Percentiles rank a stretch among this genome's conserved stretches.
These are phyloP conservation scores for Simalia tracyae DNA, from an alignment of 2,797 vertebrate species.

Conservation along the genomic window DNA sequence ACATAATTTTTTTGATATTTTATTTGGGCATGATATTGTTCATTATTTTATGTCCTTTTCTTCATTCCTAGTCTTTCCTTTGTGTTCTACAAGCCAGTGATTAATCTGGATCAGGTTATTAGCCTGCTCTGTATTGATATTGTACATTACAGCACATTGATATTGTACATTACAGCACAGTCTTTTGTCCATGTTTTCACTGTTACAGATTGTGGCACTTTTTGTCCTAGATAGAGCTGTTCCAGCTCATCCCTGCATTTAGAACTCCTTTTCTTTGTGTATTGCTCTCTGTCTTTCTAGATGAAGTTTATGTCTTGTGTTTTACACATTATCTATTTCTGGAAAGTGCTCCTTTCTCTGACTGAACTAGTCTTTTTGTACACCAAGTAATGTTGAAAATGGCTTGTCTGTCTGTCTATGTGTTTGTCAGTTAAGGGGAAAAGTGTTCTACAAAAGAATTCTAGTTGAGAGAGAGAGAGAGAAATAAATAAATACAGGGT, in stretches of 20 bases:
- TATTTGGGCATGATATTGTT: conserved; percentile 21
- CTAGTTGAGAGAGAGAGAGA: not conserved
- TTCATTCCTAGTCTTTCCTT: conserved; percentile 3
- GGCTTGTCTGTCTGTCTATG: not conserved
- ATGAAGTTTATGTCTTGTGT: conserved; percentile 15
- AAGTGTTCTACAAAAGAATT: not conserved
- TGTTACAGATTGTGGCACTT: conserved; percentile 30
- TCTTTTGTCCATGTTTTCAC: conserved; percentile 12
- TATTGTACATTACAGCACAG: not conserved
- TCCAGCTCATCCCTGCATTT: conserved; percentile 36
- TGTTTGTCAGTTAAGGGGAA: not conserved
- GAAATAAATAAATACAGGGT: not conserved
- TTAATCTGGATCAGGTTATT: conserved; percentile 27
- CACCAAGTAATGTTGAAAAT: not conserved
- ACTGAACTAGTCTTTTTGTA: conserved; percentile 29
- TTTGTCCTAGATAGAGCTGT: conserved; percentile 34
- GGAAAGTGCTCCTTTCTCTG: conserved; percentile 14
- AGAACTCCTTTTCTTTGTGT: conserved; percentile 1
- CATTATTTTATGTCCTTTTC: conserved; percentile 12
- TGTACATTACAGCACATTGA: not conserved
- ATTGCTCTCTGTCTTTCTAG: conserved; percentile 9
- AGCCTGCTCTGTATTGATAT: not conserved
- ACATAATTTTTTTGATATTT: conserved; percentile 2
- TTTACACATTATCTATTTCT: conserved; percentile 40
- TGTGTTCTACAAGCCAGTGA: conserved; percentile 10